phyloP scores from a whole-genome alignment of 2,888 invertebrate genomes.

The Harpalus rufipes region DNA sequence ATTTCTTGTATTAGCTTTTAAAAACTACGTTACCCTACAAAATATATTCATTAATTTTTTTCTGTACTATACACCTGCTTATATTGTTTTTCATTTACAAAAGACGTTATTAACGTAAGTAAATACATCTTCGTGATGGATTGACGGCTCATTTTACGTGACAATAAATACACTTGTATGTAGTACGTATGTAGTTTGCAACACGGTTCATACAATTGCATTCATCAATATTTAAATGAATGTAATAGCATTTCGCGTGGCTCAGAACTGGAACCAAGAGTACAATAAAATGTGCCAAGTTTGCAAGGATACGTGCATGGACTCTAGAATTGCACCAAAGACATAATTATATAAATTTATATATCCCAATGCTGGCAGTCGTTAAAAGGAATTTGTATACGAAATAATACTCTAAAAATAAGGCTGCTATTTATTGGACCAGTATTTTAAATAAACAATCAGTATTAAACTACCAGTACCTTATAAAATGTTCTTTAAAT shows the following conservation, averaged over 20 bases:
- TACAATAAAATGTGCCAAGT: not conserved
- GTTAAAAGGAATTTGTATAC: too few relatives aligned
- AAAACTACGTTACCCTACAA: too few relatives aligned
- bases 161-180: not conserved
- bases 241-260: not conserved
- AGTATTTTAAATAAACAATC: too few relatives aligned
- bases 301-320: not conserved
- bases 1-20: too few relatives aligned
- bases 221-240: slow-evolving; percentile 31
- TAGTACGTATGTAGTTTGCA: not conserved
- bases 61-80: too few relatives aligned
- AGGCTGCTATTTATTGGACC: too few relatives aligned
- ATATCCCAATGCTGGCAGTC: not conserved
- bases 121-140: not conserved
- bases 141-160: not conserved
- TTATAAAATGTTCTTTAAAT: too few relatives aligned
- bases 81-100: too few relatives aligned
- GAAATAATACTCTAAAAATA: too few relatives aligned
- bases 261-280: not conserved
- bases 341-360: slow-evolving; percentile 4
- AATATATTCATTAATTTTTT: too few relatives aligned
- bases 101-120: too few relatives aligned
- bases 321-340: not conserved
- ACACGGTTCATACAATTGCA: slow-evolving; percentile 14
- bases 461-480: too few relatives aligned